Base-by-base conservation (phyloP, 2,888 invertebrate species). In the Dione juno region DNA sequence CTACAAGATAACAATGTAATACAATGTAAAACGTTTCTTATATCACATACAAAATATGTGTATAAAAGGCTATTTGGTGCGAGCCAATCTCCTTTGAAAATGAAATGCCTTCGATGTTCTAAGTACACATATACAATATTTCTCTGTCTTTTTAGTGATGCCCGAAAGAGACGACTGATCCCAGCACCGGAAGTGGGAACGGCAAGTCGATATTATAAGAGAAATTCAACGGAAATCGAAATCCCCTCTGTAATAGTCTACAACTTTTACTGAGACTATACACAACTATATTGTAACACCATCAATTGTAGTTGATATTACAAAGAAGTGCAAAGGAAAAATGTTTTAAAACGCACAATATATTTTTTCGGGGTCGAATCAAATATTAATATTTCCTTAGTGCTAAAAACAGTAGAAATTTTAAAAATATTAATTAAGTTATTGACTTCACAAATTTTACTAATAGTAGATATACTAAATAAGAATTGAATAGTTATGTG, bases 221-320 rank as follows among this genome's bases (percentile, higher is more conserved):
- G 79, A 81, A 77, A 74, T 78, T 77, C 72, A 74, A 59, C 81
- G 87, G 87, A 87, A 87, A 87, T 87, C 78, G 83, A 85, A 87
- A 83, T 78, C 77, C 75, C 63, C 68, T 64, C 59, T 67, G 70
- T 70, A 66, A 74, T 67, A 68, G 71, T 71, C 75, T 69, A 66
- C 61, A 57, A 61, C 59, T 67, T 67, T 70, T 66, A 50, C 41
- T n/a, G 35, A 54, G 54, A 14, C 41, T 61, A n/a, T n/a, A n/a
- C n/a, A n/a, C n/a, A n/a, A n/a, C n/a, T n/a, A 28, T 61, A 61
- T 61, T 61, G 28, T 45, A 16, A 45, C 45, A 45, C 11, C 21
- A 11, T 28, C n/a, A 45, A 28, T 43, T n/a, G 58, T 14, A 28
- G 28, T 16, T 57, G 11, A 16, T 16, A 57, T 40, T 16, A 57